Evolutionary conservation across 2,113 vertebrate species (phyloP).

Genomic region (Albula glossodonta): DNA sequence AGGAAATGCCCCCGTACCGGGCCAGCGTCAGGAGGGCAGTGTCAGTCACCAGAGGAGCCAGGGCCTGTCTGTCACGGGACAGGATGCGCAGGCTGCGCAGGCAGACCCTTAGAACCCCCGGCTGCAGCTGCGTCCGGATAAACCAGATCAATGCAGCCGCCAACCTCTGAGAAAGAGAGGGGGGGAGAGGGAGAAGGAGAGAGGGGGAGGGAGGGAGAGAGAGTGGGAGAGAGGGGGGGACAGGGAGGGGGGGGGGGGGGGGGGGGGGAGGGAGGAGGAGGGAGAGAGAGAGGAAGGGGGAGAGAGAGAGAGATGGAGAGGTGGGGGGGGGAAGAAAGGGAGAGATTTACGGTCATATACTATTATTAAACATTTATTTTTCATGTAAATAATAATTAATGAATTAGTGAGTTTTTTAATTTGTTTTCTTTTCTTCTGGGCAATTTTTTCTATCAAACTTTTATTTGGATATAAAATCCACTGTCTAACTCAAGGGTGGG

Average conservation of each 20-base stretch:
- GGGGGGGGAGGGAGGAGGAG: neutral
- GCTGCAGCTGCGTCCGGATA: constrained; percentile 51
- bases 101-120: constrained; percentile 48
- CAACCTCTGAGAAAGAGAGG: constrained; percentile 46
- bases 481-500: no score
- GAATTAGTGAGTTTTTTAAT: no score
- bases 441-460: no score
- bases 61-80: constrained; percentile 56
- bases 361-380: no score
- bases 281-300: neutral
- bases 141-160: constrained; percentile 56
- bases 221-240: neutral
- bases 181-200: neutral
- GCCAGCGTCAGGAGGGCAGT: constrained; percentile 54
- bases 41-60: constrained; percentile 55
- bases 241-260: no score
- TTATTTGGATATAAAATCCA: no score
- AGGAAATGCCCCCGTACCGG: constrained; percentile 49
- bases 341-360: neutral
- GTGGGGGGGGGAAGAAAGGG: neutral
- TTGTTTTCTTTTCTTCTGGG: no score
- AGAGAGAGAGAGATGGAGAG: neutral
- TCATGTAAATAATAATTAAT: no score
- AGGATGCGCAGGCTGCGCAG: constrained; percentile 60
- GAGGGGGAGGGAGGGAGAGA: neutral